Evolutionary conservation across 2,888 invertebrate genomes (phyloP), one percentile per base, ranked within the genome.

Genomic region (Scaptomyza flava): DNA sequence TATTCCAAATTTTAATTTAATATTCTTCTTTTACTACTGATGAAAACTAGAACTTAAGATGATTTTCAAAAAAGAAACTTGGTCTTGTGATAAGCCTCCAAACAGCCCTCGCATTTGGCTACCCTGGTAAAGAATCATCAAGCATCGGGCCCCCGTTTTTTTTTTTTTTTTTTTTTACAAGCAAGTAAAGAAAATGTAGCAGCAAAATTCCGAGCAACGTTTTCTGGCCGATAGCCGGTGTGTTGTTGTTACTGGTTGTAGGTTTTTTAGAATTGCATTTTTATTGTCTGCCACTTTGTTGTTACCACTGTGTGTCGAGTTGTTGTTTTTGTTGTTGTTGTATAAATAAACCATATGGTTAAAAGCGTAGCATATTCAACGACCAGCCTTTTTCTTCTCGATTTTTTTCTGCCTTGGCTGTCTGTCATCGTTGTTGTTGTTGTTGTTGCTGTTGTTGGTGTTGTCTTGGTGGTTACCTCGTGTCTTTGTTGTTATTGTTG

Each of bases 281-380:
- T 82, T 82, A 82, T 87, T 87, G 82, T 84, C 84, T 82, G 82
- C 69, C 87, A 82, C 82, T 82, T 81, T 84, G 81, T 82, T 83
- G 82, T 68, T 84, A 75, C 79, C 81, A 81, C 79, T 81, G 81
- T 79, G 68, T 79, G 85, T 72, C 56, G 66, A 72, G 72, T 71
- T 69, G 62, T 27, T 54, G 43, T 43, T n/a, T n/a, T n/a, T 64
- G 61, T 46, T 78, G 78, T 81, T 82, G 60, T 72, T 87, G 87
- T 81, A 81, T 87, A 87, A 82, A 84, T 82, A 82, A 82, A 82
- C 82, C 82, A 82, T 82, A 82, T 82, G 82, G 87, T 87, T 84
- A 87, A 87, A 82, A 82, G 87, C 82, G 82, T 87, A 87, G 82
- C 82, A 87, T 81, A 86, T 83, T 86, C 75, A 75, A 69, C 76